phyloP scores from a whole-genome alignment of 2,888 invertebrate genomes.

The Tribolium freemani region DNA sequence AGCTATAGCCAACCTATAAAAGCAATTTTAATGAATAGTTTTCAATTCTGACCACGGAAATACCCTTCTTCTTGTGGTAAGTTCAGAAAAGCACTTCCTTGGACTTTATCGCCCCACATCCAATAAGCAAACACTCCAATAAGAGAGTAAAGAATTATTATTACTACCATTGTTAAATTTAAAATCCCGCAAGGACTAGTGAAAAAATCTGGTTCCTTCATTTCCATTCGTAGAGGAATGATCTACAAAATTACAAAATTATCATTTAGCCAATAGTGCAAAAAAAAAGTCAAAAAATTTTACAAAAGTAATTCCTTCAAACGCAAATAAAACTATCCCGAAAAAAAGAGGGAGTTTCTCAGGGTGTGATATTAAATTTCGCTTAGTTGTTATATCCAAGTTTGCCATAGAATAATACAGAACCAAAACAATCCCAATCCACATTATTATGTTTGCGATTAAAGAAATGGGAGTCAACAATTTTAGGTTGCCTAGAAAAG shows the following conservation, averaged over 20 bases:
- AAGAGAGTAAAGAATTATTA: constrained; percentile 79
- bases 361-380: constrained; percentile 68
- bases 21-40: neutral
- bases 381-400: constrained; percentile 68
- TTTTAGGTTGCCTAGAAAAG: constrained; percentile 80
- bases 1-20: constrained; percentile 77
- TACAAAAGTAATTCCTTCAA: constrained; percentile 91
- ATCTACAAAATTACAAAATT: constrained; percentile 74
- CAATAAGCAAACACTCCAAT: constrained; percentile 90
- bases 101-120: constrained; percentile 77
- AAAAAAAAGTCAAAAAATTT: constrained; percentile 55
- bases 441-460: constrained; percentile 80
- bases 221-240: constrained; percentile 88
- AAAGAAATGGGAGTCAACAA: constrained; percentile 80
- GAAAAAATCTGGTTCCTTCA: constrained; percentile 82
- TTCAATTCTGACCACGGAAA: neutral
- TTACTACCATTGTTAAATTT: constrained; percentile 85
- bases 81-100: constrained; percentile 88
- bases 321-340: constrained; percentile 93
- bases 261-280: neutral
- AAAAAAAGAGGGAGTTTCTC: constrained; percentile 82
- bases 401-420: constrained; percentile 78
- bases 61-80: constrained; percentile 75
- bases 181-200: constrained; percentile 83
- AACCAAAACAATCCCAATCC: constrained; percentile 79